These are phyloP conservation scores for Artemia franciscana DNA, from an alignment of 1,140 invertebrate species.

Conservation along the genomic window DNA sequence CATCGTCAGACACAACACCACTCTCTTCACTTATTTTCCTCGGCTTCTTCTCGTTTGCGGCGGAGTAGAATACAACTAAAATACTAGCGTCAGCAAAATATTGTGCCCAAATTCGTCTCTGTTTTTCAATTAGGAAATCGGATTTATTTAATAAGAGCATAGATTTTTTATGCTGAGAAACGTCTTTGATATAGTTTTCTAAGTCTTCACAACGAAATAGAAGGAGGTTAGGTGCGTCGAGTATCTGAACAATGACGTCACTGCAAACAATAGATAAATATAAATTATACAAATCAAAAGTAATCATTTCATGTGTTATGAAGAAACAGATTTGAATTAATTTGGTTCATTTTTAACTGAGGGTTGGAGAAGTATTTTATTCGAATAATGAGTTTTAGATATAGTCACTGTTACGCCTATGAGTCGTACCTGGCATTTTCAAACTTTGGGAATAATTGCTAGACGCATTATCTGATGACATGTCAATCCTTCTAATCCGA, in stretches of 20 bases:
- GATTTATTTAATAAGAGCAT: slow-evolving; percentile 86
- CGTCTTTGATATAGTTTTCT: slow-evolving; percentile 75
- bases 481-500: too few relatives aligned
- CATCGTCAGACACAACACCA: not conserved
- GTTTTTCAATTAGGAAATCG: slow-evolving; percentile 63
- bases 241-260: slow-evolving; percentile 82
- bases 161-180: slow-evolving; percentile 47
- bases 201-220: slow-evolving; percentile 82
- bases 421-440: too few relatives aligned
- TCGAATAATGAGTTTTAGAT: too few relatives aligned
- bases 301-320: too few relatives aligned
- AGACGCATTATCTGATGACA: too few relatives aligned
- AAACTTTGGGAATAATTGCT: too few relatives aligned
- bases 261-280: slow-evolving; percentile 25
- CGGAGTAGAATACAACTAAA: slow-evolving; percentile 61
- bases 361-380: too few relatives aligned
- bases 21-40: slow-evolving; percentile 10
- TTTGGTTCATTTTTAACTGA: too few relatives aligned
- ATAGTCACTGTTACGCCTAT: too few relatives aligned
- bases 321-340: too few relatives aligned
- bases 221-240: slow-evolving; percentile 89
- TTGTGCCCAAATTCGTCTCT: slow-evolving; percentile 59
- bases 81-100: slow-evolving; percentile 52
- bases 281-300: not conserved
- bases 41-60: slow-evolving; percentile 23